phyloP scores from a whole-genome alignment of 2,797 vertebrate genomes.

The Psittacula echo region DNA sequence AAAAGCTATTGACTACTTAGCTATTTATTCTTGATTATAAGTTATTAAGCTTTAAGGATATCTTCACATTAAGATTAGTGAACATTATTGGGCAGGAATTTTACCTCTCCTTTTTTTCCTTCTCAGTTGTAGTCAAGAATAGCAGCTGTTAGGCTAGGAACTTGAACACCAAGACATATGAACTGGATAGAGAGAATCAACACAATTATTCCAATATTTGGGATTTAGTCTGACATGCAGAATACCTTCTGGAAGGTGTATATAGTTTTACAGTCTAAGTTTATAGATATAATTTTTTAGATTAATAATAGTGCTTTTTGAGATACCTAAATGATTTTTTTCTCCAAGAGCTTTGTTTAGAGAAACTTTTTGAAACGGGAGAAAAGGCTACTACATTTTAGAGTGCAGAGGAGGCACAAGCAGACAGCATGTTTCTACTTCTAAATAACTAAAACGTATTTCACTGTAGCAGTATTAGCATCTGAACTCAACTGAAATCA shows the following conservation, averaged over 20 bases:
- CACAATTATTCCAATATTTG: slow-evolving; percentile 23
- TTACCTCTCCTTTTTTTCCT: background rate
- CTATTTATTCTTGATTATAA: background rate
- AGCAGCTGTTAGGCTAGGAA: background rate
- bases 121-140: background rate
- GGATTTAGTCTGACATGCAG: background rate
- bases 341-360: background rate
- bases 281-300: background rate
- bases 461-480: background rate
- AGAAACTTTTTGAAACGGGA: background rate
- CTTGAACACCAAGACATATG: background rate
- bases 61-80: background rate
- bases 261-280: background rate
- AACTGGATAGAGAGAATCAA: slow-evolving; percentile 28
- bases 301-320: background rate
- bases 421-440: background rate
- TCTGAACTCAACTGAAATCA: background rate
- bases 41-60: slow-evolving; percentile 1
- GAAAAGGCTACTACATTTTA: background rate
- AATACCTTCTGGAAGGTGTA: background rate
- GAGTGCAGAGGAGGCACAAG: background rate
- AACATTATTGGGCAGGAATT: background rate
- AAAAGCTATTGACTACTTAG: background rate
- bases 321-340: background rate
- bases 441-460: background rate